Conservation (phyloP, 2,113 vertebrate genomes). For the Odontophorus gujanensis region DNA sequence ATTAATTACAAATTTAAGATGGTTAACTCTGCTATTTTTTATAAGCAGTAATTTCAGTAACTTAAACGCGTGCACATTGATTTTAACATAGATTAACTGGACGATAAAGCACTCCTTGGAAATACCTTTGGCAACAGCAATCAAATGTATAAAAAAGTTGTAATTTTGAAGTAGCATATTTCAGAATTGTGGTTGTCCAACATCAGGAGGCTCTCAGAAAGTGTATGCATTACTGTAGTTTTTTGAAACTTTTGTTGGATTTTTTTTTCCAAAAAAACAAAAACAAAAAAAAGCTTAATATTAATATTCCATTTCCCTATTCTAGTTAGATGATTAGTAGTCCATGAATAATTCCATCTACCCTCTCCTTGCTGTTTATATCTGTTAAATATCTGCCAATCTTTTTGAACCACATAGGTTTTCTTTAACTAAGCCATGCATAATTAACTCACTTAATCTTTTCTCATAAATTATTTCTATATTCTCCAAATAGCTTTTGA, state of each 20-base stretch:
- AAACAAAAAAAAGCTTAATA: background rate
- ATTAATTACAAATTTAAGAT: slow-evolving; percentile 76
- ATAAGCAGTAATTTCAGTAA: slow-evolving; percentile 73
- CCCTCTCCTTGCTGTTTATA: background rate
- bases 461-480: background rate
- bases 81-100: slow-evolving; percentile 85
- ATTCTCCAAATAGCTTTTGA: background rate
- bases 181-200: background rate
- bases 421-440: background rate
- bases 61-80: slow-evolving; percentile 78
- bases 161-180: background rate
- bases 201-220: background rate
- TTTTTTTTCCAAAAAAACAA: background rate
- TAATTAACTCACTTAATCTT: background rate
- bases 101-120: slow-evolving; percentile 88
- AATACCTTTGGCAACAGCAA: slow-evolving; percentile 78
- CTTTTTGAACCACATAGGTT: background rate
- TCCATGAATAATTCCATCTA: background rate
- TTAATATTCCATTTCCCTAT: background rate
- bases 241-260: background rate
- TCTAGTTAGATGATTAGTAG: background rate
- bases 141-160: slow-evolving; percentile 67
- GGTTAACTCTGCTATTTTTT: slow-evolving; percentile 67
- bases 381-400: background rate
- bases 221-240: background rate